Conservation (phyloP, 2,797 vertebrate genomes). For the Phataginus tricuspis region DNA sequence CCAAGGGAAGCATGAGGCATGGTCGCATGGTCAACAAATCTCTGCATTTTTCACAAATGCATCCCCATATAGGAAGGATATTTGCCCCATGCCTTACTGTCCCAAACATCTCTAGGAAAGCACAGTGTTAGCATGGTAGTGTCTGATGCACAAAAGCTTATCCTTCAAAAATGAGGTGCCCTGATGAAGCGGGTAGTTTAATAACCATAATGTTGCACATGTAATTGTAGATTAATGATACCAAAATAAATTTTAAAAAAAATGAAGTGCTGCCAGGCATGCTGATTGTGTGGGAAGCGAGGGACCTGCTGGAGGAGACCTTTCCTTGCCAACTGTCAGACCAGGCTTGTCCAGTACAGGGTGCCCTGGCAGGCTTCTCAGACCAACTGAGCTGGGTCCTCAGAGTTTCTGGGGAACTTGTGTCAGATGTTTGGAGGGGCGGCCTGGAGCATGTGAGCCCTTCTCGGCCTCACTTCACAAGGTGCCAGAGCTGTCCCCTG, state of each 20-base stretch:
- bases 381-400: neutral
- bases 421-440: neutral
- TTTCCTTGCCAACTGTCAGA: neutral
- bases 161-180: neutral
- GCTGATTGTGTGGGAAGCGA: fast-evolving
- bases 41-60: neutral
- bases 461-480: neutral
- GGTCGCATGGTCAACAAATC: fast-evolving
- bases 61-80: neutral
- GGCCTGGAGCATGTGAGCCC: neutral
- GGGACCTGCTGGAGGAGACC: too few species aligned
- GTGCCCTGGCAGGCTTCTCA: neutral
- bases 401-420: neutral
- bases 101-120: neutral
- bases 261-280: neutral
- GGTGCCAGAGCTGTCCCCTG: neutral
- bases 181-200: too few species aligned
- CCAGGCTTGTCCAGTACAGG: neutral
- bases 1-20: too few species aligned
- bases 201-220: too few species aligned
- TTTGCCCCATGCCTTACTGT: neutral
- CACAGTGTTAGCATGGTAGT: fast-evolving
- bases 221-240: too few species aligned
- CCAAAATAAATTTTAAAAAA: too few species aligned
- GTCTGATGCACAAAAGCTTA: too few species aligned